These are phyloP conservation scores for Paramisgurnus dabryanus DNA, from an alignment of 2,113 vertebrate species.

Conservation along the genomic window DNA sequence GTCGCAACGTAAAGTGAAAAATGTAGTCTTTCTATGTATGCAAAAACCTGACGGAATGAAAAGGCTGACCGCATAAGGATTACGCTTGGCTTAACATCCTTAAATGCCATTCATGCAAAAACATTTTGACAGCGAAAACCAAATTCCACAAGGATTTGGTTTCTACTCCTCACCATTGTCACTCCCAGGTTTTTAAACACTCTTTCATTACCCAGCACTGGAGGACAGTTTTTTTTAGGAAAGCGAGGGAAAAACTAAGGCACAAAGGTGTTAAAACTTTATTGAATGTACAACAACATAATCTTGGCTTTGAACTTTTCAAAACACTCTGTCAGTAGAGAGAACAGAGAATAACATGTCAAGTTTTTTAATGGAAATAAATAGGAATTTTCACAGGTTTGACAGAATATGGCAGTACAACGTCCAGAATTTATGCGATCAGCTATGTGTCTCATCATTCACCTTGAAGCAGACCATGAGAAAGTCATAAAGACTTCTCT, in stretches of 20 bases:
- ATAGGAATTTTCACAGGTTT: slow-evolving; percentile 16
- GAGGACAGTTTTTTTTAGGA: neutral
- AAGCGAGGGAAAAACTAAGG: neutral
- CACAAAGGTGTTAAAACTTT: neutral
- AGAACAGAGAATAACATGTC: neutral
- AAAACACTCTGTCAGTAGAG: neutral
- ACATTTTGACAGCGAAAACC: slow-evolving; percentile 63
- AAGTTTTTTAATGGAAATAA: neutral
- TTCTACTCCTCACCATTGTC: slow-evolving; percentile 61
- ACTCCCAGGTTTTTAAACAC: slow-evolving; percentile 63
- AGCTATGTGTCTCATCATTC: neutral
- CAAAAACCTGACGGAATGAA: slow-evolving; percentile 43
- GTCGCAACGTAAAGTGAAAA: slow-evolving; percentile 52
- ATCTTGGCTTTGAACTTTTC: neutral
- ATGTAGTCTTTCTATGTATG: slow-evolving; percentile 45
- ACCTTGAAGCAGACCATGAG: neutral
- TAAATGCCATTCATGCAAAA: slow-evolving; percentile 62
- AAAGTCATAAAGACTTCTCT: slow-evolving; percentile 10
- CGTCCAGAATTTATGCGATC: slow-evolving; percentile 6
- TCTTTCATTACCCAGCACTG: slow-evolving; percentile 47
- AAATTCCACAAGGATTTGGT: slow-evolving; percentile 61
- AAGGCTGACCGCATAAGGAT: slow-evolving; percentile 49
- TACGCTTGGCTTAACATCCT: slow-evolving; percentile 54
- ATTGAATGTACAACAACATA: too few relatives aligned
- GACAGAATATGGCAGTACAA: slow-evolving; percentile 28